Conservation (phyloP, 2,888 invertebrate species). For the Minunthozetes semirufus region DNA sequence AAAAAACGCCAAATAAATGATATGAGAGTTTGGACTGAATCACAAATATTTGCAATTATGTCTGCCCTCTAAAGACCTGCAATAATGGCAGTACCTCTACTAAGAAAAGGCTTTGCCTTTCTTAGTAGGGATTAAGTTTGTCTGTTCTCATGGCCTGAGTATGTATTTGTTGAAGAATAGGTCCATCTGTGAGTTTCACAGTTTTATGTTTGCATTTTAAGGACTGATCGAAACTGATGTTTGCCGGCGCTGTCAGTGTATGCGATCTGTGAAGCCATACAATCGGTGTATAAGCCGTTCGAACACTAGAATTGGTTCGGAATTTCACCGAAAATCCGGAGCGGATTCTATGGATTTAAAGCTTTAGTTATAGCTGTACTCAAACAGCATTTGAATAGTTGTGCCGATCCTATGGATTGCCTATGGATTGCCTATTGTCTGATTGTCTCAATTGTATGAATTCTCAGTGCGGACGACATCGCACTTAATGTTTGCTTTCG, state of each 20-base stretch:
- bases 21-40: neutral
- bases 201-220: neutral
- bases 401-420: conserved; percentile 3
- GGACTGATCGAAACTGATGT: neutral
- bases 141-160: no score
- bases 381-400: neutral
- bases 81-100: neutral
- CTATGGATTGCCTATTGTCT: conserved; percentile 14
- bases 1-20: neutral
- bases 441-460: conserved; percentile 11
- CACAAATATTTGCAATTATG: neutral
- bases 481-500: conserved; percentile 21
- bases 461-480: neutral
- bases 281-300: neutral
- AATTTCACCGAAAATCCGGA: conserved; percentile 4
- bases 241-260: neutral
- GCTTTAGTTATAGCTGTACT: conserved; percentile 12
- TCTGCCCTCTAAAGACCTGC: no score
- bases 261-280: neutral
- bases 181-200: neutral
- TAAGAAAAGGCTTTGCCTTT: neutral
- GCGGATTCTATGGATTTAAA: neutral
- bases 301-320: neutral
- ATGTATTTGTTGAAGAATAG: neutral
- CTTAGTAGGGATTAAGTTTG: no score